Evolutionary conservation across 2,113 vertebrate genomes (phyloP), one percentile per base, ranked within the genome.

Genomic region (Accipiter virgatus): DNA sequence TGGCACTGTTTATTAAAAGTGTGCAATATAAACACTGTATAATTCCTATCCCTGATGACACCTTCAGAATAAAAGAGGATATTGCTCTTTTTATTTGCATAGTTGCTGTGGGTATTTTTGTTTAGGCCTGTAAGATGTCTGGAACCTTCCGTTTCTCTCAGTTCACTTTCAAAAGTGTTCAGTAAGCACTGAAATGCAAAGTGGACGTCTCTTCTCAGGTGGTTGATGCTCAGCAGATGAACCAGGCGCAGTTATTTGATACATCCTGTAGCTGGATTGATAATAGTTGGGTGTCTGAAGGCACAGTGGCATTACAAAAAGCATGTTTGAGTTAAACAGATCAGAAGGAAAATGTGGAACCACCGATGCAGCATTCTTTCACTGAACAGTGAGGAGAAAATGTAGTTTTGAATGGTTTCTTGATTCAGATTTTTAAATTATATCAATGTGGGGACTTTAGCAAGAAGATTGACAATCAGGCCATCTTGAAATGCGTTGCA

Each of bases 221-320:
- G 89, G 38, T 21, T 1, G 0, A 7, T 66, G 58, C 48, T 86
- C 81, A 13, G 72, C 9, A 38, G 63, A 2, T 22, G 79, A 13
- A 32, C n/a, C 27, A 36, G 74, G 18, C 0, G 0, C 1, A 2
- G 56, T 27, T 29, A 8, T 58, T 45, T 42, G 68, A 6, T 89
- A 12, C 12, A 17, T 52, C 31, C 80, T 5, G 1, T 9, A 4
- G 71, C 47, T 72, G 2, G 47, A 43, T 17, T 26, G 56, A 21
- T 40, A 36, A 10, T 72, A 34, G 25, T 4, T 29, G 68, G 68
- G 59, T 63, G n/a, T 42, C 78, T 63, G 42, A 66, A 75, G 77
- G 38, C 59, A 38, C 45, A 16, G 55, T 10, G 42, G 17, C 23
- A 4, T 42, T 32, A 38, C 47, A 81, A 11, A 77, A 89, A 47